phyloP scores from a whole-genome alignment of 2,797 vertebrate species.

The Coregonus suidteri region DNA sequence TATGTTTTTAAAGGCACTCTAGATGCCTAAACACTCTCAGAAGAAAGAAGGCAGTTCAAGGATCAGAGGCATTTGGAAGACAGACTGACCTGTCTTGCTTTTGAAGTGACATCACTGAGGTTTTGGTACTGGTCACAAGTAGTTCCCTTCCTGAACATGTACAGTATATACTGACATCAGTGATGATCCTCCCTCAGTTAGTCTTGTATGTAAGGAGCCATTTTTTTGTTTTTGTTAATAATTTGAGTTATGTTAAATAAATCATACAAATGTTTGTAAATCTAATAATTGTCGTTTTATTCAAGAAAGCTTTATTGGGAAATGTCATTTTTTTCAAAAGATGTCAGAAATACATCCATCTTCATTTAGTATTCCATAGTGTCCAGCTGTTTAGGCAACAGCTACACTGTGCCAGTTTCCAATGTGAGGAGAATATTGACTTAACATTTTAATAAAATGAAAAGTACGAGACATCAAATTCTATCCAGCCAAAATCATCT shows the following conservation, averaged over 20 bases:
- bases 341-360: neutral
- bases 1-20: constrained; percentile 67
- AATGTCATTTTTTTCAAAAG: neutral
- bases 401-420: neutral
- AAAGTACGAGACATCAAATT: neutral
- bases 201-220: constrained; percentile 3
- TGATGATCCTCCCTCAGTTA: constrained; percentile 1
- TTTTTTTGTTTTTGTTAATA: constrained; percentile 64
- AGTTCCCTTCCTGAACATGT: constrained; percentile 28
- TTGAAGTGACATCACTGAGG: neutral
- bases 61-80: constrained; percentile 24
- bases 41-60: constrained; percentile 18
- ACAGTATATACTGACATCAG: constrained; percentile 26
- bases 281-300: neutral
- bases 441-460: neutral
- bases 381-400: neutral
- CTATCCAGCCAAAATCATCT: neutral
- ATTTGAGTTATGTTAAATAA: constrained; percentile 59
- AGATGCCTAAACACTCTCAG: constrained; percentile 57
- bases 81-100: neutral
- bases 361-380: neutral
- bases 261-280: neutral
- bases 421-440: neutral
- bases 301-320: constrained; percentile 21
- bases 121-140: constrained; percentile 43